These are phyloP conservation scores for Mustela lutreola DNA, from an alignment of 2,113 vertebrate genomes.

Conservation along the genomic window DNA sequence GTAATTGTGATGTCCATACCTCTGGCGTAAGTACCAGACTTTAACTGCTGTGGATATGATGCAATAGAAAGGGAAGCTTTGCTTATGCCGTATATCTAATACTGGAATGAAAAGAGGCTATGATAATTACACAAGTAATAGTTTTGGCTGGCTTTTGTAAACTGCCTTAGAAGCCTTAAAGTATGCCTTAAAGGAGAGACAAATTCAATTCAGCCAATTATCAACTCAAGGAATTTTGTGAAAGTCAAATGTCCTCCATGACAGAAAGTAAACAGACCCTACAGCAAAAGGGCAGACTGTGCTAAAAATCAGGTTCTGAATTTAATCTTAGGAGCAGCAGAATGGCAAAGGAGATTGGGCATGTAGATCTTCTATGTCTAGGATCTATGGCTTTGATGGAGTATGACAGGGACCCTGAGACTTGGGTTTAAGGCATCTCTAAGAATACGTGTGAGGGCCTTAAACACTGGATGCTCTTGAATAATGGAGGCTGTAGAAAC, in stretches of 20 bases:
- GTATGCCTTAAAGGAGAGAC: not conserved
- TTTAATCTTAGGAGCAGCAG: not conserved
- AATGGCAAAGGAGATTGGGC: not conserved
- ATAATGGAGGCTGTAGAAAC: not conserved
- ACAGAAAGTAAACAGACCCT: not conserved
- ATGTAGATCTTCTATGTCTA: not conserved
- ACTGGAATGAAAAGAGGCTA: not conserved
- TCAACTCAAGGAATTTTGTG: not conserved
- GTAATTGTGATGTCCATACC: not conserved
- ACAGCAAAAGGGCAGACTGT: not conserved
- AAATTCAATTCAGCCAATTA: not conserved
- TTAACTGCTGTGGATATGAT: not conserved
- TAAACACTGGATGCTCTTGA: not conserved
- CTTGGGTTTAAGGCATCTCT: not conserved
- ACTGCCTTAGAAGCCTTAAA: not conserved
- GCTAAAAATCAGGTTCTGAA: not conserved
- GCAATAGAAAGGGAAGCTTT: not conserved
- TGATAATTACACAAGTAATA: not conserved
- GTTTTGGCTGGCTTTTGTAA: not conserved
- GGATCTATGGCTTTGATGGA: not conserved
- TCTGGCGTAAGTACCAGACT: not conserved
- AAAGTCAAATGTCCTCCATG: not conserved
- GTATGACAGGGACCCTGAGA: not conserved
- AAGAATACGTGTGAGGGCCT: not conserved
- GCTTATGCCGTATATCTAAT: not conserved